Conservation (phyloP, 2,888 invertebrate species). For the Aleiodes alternator region DNA sequence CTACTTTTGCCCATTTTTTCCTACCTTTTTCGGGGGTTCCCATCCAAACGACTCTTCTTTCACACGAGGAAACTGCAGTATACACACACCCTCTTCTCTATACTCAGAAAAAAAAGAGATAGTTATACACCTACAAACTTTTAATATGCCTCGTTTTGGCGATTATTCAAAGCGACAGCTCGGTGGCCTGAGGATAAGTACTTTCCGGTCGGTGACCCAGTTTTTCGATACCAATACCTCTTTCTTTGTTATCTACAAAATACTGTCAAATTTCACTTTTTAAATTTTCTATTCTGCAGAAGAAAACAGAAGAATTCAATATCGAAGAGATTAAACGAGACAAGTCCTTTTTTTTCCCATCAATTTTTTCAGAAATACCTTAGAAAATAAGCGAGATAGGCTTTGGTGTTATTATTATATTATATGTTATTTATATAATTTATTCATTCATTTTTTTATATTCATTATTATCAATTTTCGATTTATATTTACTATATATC, state of each 20-base stretch:
- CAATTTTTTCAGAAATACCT: too few relatives aligned
- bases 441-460: too few relatives aligned
- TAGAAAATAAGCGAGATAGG: too few relatives aligned
- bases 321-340: too few relatives aligned
- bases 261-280: not conserved
- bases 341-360: too few relatives aligned
- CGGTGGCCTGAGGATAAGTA: slow-evolving; percentile 30
- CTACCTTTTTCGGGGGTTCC: not conserved
- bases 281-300: too few relatives aligned
- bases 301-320: not conserved
- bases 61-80: slow-evolving; percentile 26
- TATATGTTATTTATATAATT: too few relatives aligned
- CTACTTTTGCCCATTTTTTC: not conserved
- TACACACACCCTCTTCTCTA: slow-evolving; percentile 21
- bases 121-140: slow-evolving; percentile 44
- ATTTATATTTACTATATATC: too few relatives aligned
- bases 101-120: slow-evolving; percentile 3
- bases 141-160: slow-evolving; percentile 51
- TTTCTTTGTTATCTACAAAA: slow-evolving; percentile 20
- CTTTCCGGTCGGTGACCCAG: slow-evolving; percentile 30
- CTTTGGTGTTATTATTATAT: too few relatives aligned
- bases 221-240: slow-evolving; percentile 16
- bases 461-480: too few relatives aligned
- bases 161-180: slow-evolving; percentile 46
- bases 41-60: slow-evolving; percentile 32